Conservation (phyloP, 2,888 invertebrate genomes). For the Trissoscelio sp. region DNA sequence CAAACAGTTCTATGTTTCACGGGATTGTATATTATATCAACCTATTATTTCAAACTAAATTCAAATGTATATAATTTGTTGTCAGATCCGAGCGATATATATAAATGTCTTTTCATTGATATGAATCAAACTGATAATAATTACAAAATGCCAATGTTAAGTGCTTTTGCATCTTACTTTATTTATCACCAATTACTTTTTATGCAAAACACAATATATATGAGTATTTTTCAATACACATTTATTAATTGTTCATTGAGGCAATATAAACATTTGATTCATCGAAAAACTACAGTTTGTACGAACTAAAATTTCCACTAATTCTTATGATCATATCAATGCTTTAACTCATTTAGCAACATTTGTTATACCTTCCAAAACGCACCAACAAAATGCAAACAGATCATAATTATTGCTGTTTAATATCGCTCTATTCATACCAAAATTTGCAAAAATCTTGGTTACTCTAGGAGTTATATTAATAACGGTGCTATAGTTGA, state of each 20-base stretch:
- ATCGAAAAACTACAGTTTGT: constrained; percentile 13
- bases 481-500: too few species aligned
- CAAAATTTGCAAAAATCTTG: too few species aligned
- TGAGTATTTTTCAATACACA: constrained; percentile 1
- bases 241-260: background rate
- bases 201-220: constrained; percentile 45
- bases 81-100: constrained; percentile 1
- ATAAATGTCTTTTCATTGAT: constrained; percentile 48
- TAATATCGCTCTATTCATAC: too few species aligned
- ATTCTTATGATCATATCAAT: constrained; percentile 19
- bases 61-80: constrained; percentile 13
- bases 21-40: constrained; percentile 46
- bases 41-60: constrained; percentile 33
- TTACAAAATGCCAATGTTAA: constrained; percentile 23
- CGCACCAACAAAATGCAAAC: too few species aligned
- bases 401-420: too few species aligned
- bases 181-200: constrained; percentile 13
- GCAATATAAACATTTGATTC: constrained; percentile 13
- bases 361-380: too few species aligned
- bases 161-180: constrained; percentile 9
- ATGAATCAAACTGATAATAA: constrained; percentile 8
- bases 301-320: background rate
- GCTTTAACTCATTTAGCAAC: too few species aligned
- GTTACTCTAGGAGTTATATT: too few species aligned
- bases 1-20: constrained; percentile 51